Evolutionary conservation across 2,797 vertebrate genomes (phyloP), one percentile per base, ranked within the genome.

Genomic region (Argyrosomus regius): DNA sequence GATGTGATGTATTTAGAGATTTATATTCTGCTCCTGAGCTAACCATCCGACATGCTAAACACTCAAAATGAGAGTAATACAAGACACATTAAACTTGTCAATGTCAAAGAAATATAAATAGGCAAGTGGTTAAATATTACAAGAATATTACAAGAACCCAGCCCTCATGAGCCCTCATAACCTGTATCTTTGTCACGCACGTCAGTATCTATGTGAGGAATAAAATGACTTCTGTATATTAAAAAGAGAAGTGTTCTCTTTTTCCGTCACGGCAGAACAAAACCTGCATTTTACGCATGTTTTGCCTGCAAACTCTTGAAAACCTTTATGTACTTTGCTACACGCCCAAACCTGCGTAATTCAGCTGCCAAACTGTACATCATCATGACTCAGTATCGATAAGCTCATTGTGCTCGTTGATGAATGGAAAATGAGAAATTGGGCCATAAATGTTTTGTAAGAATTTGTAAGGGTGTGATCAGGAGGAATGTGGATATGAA

Each of bases 221-320:
- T 68, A 72, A 52, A 73, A 20, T 20, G 6, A 10, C 74, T 90
- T 91, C 87, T 84, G 69, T 16, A 39, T 57, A 49, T 12, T 1
- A 39, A 63, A 85, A 78, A 13, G 41, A 71, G 81, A 89, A 88
- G 43, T 63, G 0, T 0, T 0, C 3, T 2, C 13, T 52, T 3
- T 72, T 78, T 63, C 62, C 2, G 18, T 71, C 13, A 6, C 6
- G 12, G 6, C 0, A 3, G 8, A 28, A 43, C 28, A 5, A 48
- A 57, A 62, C 16, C 1, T 4, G 3, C 14, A 4, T 31, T 14
- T 50, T 18, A 6, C 3, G 0, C 7, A 4, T 17, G 9, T 3
- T 35, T 53, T 28, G 1, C 24, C 17, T 31, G 4, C 28, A 24
- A 57, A 24, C 50, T 26, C 2, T n/a, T 66, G 13, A 18, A 2